Percentiles rank a stretch among this genome's conserved stretches.
phyloP scores from a whole-genome alignment of 2,888 invertebrate species.

The Lasioglossum leucozonium region DNA sequence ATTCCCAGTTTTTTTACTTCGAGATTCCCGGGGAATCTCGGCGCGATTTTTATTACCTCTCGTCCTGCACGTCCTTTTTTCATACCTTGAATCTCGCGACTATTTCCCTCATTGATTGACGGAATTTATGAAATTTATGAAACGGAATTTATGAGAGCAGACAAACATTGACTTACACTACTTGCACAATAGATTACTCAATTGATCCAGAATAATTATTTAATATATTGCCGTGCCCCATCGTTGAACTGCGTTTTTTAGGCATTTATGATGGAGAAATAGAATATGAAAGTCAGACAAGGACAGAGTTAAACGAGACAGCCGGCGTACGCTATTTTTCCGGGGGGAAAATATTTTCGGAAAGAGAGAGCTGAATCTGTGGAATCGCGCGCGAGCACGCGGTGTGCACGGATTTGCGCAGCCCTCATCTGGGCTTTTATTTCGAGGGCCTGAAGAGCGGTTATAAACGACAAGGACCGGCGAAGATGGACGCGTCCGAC shows the following conservation, averaged over 20 bases:
- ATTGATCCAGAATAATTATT: too few species aligned
- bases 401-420: background rate
- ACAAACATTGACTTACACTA: too few species aligned
- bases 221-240: too few species aligned
- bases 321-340: background rate
- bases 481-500: conserved; percentile 7
- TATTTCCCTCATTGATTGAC: too few species aligned
- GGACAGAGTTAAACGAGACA: background rate
- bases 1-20: background rate
- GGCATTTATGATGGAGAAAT: too few species aligned
- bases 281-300: too few species aligned
- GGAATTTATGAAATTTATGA: too few species aligned
- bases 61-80: background rate
- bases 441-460: background rate
- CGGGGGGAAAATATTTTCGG: background rate
- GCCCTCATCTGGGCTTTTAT: background rate
- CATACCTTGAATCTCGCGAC: too few species aligned
- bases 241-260: too few species aligned
- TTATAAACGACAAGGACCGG: background rate
- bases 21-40: background rate
- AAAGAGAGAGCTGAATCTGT: background rate
- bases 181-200: too few species aligned
- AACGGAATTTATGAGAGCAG: too few species aligned
- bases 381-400: background rate
- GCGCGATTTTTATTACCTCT: background rate